These are phyloP conservation scores for Ptyas mucosa DNA, from an alignment of 2,113 vertebrate genomes.

Conservation along the genomic window DNA sequence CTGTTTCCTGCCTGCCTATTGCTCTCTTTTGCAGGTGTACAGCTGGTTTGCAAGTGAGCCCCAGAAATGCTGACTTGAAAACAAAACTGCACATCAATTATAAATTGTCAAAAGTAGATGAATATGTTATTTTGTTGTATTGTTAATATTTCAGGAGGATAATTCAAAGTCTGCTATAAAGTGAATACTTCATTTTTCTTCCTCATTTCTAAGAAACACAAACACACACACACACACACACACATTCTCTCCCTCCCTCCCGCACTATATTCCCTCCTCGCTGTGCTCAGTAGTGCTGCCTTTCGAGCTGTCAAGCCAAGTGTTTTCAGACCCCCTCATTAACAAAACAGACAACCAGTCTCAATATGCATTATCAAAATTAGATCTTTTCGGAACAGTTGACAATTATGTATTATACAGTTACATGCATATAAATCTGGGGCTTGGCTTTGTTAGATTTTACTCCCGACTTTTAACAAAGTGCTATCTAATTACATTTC, in stretches of 20 bases:
- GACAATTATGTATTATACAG: conserved; percentile 70
- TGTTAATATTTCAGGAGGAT: conserved; percentile 24
- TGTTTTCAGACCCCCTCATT: conserved; percentile 67
- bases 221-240: background rate
- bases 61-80: conserved; percentile 36
- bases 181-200: conserved; percentile 30
- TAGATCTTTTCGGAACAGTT: conserved; percentile 73
- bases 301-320: conserved; percentile 70
- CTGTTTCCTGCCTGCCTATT: background rate
- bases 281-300: conserved; percentile 50
- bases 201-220: conserved; percentile 34
- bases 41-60: background rate
- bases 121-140: conserved; percentile 27
- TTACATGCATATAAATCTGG: conserved; percentile 65
- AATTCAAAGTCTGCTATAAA: conserved; percentile 50
- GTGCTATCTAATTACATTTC: conserved; percentile 71
- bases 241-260: conserved; percentile 27
- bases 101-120: conserved; percentile 31
- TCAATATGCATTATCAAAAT: conserved; percentile 74
- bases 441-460: conserved; percentile 67
- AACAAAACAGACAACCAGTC: conserved; percentile 63
- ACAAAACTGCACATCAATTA: conserved; percentile 15
- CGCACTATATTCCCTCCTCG: conserved; percentile 60
- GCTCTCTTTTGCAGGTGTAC: background rate
- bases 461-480: conserved; percentile 70